Evolutionary conservation across 2,113 vertebrate species (phyloP).

Genomic region (Halichoerus grypus): DNA sequence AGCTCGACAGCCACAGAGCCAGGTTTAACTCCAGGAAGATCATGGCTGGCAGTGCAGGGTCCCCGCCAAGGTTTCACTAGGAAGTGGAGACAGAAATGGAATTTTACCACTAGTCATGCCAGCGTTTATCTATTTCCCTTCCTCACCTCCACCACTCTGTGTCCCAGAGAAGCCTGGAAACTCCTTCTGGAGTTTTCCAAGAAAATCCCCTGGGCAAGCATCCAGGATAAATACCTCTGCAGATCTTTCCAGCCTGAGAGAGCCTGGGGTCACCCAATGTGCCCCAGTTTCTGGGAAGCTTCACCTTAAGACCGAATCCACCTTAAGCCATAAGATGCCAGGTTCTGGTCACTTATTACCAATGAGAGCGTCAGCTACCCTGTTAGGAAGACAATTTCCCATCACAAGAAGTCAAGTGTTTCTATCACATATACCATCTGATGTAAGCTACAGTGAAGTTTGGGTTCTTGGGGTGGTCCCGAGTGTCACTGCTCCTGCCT

Average conservation of each 20-base stretch:
- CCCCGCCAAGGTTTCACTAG: neutral
- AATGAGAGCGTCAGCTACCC: conserved; percentile 65
- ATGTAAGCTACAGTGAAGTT: conserved; percentile 53
- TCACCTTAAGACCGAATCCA: neutral
- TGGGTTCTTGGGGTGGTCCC: neutral
- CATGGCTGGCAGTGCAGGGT: neutral
- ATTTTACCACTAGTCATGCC: neutral
- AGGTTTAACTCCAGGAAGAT: neutral
- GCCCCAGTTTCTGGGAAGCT: neutral
- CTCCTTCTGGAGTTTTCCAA: neutral
- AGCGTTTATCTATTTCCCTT: neutral
- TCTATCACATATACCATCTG: neutral
- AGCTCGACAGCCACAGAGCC: neutral
- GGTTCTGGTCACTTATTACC: neutral
- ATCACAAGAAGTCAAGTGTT: conserved; percentile 57
- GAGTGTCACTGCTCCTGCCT: neutral
- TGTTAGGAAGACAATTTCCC: conserved; percentile 58
- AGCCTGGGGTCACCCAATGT: neutral
- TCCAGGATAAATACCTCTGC: neutral
- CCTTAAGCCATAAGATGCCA: neutral
- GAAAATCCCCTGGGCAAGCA: too few relatives aligned
- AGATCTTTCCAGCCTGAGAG: neutral
- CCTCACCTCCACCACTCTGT: neutral
- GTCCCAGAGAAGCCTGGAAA: neutral
- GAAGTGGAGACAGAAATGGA: neutral